These are phyloP conservation scores for Meloidogyne floridensis DNA, from an alignment of 1,140 invertebrate genomes.

Conservation along the genomic window DNA sequence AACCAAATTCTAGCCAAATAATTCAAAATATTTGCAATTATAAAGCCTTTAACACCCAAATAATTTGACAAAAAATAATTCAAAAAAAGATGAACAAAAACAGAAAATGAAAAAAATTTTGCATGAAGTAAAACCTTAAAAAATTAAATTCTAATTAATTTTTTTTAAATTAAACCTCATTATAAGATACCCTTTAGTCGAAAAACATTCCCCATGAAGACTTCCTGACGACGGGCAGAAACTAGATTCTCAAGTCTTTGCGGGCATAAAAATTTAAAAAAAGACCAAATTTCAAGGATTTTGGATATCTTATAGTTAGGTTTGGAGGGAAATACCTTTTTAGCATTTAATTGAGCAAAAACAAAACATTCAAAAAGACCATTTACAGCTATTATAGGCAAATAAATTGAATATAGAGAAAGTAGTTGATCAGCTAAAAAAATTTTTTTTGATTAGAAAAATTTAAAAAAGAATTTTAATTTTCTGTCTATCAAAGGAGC, in stretches of 20 bases:
- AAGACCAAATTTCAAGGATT: background rate
- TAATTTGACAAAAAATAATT: constrained; percentile 30
- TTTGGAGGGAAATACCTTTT: constrained; percentile 20
- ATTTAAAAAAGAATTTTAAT: too few species aligned
- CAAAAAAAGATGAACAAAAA: constrained; percentile 36
- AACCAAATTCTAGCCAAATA: constrained; percentile 40
- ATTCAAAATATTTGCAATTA: constrained; percentile 44
- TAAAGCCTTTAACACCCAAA: constrained; percentile 48
- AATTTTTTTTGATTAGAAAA: too few species aligned
- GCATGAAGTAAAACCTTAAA: constrained; percentile 40
- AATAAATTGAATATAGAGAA: constrained; percentile 51
- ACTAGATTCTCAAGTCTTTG: too few species aligned
- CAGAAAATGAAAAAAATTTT: constrained; percentile 37
- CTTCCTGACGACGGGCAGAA: too few species aligned
- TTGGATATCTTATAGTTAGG: too few species aligned
- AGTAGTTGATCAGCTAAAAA: constrained; percentile 27
- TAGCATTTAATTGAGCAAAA: constrained; percentile 39
- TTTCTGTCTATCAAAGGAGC: too few species aligned
- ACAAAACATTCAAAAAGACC: constrained; percentile 53
- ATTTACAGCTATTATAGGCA: constrained; percentile 50
- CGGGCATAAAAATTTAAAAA: background rate
- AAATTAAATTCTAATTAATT: background rate
- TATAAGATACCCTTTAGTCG: too few species aligned
- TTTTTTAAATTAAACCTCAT: background rate
- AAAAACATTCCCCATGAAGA: too few species aligned